phyloP scores from a whole-genome alignment of 2,113 vertebrate genomes.

The Capreolus pygargus region DNA sequence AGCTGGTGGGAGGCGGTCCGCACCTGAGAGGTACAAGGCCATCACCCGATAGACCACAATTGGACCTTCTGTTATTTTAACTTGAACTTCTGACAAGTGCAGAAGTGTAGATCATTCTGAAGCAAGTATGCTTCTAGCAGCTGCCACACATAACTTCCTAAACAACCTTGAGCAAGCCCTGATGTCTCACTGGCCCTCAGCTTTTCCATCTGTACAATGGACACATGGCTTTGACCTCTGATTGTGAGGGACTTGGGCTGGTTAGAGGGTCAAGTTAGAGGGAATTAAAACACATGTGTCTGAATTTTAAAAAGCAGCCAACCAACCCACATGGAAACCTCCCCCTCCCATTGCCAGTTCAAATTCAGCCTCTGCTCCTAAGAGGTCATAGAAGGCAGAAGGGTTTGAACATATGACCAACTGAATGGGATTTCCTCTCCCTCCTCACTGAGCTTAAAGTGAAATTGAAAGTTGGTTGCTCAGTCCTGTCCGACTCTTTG shows the following conservation, averaged over 20 bases:
- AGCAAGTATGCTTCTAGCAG: fast-evolving
- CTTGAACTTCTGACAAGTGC: background rate
- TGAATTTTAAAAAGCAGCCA: background rate
- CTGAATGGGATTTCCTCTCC: background rate
- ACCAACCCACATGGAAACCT: too few species aligned
- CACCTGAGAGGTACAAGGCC: background rate
- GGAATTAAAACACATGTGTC: fast-evolving
- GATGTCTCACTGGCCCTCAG: fast-evolving
- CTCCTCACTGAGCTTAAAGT: background rate
- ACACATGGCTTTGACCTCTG: fast-evolving
- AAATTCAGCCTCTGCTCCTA: background rate
- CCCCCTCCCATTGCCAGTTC: fast-evolving
- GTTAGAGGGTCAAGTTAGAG: too few species aligned
- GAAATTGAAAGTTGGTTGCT: background rate
- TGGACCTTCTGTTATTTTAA: background rate
- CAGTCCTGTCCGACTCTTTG: background rate
- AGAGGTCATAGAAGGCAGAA: background rate
- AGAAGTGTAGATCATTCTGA: background rate
- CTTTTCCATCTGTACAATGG: background rate
- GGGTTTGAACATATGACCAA: too few species aligned
- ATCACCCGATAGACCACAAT: fast-evolving
- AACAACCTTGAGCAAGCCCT: background rate
- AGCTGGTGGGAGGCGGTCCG: background rate
- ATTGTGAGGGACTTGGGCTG: background rate
- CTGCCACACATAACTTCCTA: too few species aligned